Evolutionary conservation across 2,113 vertebrate genomes (phyloP), one percentile per base, ranked within the genome.

Genomic region (Bubo scandiacus): DNA sequence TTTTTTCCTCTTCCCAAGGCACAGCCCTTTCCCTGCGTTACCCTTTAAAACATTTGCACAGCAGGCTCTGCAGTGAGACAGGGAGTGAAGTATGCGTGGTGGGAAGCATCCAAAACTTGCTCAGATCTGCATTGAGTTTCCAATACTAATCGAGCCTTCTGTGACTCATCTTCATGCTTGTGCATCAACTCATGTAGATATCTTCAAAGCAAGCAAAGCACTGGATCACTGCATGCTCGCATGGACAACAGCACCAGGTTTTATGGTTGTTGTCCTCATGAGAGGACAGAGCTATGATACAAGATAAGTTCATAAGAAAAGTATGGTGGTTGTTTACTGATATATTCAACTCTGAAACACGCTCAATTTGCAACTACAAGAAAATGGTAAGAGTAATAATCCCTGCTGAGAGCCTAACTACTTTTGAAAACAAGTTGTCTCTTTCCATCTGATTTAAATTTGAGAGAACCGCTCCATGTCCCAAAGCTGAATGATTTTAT

Each of bases 401-500:
- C 74, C 79, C 94, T 61, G 34, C 81, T 73, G 78, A 88, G 85
- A 87, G 78, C 70, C 84, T 58, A 87, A 57, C 78, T 94, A 18
- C 90, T 93, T 91, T 59, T 90, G 81, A 93, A 95, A 96, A 91
- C 89, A 75, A 80, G 68, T 65, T 93, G 66, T 94, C 81, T 94
- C 77, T 92, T 93, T 95, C 90, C 90, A 88, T 96, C 81, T 96
- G 90, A 97, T 95, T 96, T 93, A 66, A 91, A 96, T 96, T 94
- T 93, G 74, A 92, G 84, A 95, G 81, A 94, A 54, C 74, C 18
- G 0, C 54, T 90, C 45, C 25, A 0, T 91, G 92, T 95, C 96
- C 96, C 90, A 88, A 82, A 97, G 67, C 92, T 93, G 96, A 96
- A 70, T 93, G 81, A 95, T 92, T 96, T 97, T 96, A 94, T 96